Evolutionary conservation across 2,113 vertebrate genomes (phyloP).

Genomic region (Notechis scutatus): DNA sequence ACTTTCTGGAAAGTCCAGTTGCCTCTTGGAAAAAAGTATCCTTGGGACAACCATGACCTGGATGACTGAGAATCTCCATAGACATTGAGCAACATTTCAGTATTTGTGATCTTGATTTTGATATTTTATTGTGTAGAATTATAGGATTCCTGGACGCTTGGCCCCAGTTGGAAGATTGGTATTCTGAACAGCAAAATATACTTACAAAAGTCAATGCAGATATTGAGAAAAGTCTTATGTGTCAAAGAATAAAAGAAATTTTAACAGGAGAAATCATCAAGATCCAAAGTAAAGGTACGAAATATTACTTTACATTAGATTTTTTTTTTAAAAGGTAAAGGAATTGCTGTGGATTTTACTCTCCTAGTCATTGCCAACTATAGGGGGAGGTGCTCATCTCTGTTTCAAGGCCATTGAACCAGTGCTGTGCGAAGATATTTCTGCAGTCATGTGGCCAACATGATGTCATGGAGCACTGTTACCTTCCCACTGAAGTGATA

Average conservation of each 20-base stretch:
- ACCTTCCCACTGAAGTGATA: background rate
- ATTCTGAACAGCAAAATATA: slow-evolving; percentile 73
- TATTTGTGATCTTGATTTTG: background rate
- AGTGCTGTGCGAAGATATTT: background rate
- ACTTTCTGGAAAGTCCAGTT: too few species aligned
- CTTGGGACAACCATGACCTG: too few species aligned
- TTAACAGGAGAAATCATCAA: slow-evolving; percentile 65
- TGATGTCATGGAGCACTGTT: background rate
- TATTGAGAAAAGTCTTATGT: slow-evolving; percentile 67
- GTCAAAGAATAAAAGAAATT: slow-evolving; percentile 71
- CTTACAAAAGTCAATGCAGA: slow-evolving; percentile 81
- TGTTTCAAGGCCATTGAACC: background rate
- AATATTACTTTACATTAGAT: background rate
- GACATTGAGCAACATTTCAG: background rate
- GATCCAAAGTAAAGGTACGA: slow-evolving; percentile 73
- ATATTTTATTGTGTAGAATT: slow-evolving; percentile 70
- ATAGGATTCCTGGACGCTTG: slow-evolving; percentile 81
- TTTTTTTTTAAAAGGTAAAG: background rate
- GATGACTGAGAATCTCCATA: too few species aligned
- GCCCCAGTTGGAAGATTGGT: slow-evolving; percentile 85
- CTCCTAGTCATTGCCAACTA: background rate
- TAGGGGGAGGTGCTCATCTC: background rate
- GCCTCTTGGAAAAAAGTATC: too few species aligned
- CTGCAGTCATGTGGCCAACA: background rate
- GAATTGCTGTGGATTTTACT: background rate